These are phyloP conservation scores for Brevimyrus niger DNA, from an alignment of 2,113 vertebrate genomes.

Conservation along the genomic window DNA sequence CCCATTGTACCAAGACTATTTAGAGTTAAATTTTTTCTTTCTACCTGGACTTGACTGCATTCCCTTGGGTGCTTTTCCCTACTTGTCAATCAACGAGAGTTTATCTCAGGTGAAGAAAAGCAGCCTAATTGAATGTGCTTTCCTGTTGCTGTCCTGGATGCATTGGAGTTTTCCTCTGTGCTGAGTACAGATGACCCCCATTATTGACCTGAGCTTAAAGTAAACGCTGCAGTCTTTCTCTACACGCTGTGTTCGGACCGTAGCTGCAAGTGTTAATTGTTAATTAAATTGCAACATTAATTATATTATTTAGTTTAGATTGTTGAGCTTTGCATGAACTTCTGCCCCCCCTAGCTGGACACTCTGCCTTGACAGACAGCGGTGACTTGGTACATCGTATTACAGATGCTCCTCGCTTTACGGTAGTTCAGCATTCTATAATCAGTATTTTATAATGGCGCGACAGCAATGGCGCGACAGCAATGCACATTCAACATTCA, in stretches of 20 bases:
- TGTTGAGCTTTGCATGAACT: slow-evolving; percentile 10
- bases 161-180: background rate
- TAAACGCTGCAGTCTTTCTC: background rate
- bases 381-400: background rate
- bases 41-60: background rate
- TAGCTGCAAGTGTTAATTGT: background rate
- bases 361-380: background rate
- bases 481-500: background rate
- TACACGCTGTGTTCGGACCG: background rate
- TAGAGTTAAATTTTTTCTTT: background rate
- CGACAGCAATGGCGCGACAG: background rate
- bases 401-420: background rate
- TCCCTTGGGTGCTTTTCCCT: background rate
- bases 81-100: background rate
- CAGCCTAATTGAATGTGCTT: background rate
- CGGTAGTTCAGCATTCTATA: no score
- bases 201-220: slow-evolving; percentile 11
- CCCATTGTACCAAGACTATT: background rate
- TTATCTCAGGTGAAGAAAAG: background rate
- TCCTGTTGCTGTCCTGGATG: background rate
- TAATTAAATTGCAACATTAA: slow-evolving; percentile 21
- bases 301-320: slow-evolving; percentile 17
- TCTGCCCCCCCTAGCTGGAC: background rate
- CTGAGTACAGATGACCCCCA: background rate
- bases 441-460: background rate